Evolutionary conservation across 2,113 vertebrate genomes (phyloP).

Genomic region (Oryzias woworae): DNA sequence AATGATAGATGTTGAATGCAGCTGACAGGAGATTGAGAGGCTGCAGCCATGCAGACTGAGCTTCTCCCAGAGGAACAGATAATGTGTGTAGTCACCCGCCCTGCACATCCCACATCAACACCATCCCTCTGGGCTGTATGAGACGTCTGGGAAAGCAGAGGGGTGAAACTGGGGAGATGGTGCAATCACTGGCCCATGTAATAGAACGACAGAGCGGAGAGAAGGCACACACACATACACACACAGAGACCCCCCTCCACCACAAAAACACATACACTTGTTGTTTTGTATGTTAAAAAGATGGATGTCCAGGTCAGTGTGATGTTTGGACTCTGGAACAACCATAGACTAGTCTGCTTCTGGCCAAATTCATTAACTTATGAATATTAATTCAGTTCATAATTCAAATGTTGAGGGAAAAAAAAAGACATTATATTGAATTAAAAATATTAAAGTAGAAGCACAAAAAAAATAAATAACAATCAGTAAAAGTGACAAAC

Average conservation of each 20-base stretch:
- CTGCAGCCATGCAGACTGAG: slow-evolving; percentile 40
- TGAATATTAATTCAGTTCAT: too few relatives aligned
- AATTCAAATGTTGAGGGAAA: too few relatives aligned
- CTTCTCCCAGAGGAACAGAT: slow-evolving; percentile 63
- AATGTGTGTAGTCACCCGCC: slow-evolving; percentile 58
- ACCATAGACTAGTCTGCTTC: too few relatives aligned
- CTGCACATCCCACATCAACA: slow-evolving; percentile 55
- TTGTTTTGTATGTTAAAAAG: slow-evolving; percentile 24
- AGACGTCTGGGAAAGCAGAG: slow-evolving; percentile 70
- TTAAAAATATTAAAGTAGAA: too few relatives aligned
- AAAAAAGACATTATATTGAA: too few relatives aligned
- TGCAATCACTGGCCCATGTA: slow-evolving; percentile 75
- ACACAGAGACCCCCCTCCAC: slow-evolving; percentile 11
- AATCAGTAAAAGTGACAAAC: too few relatives aligned
- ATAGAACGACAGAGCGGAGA: slow-evolving; percentile 69
- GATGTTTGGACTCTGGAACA: too few relatives aligned
- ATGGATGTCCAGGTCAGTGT: slow-evolving; percentile 35
- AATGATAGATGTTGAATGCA: slow-evolving; percentile 45
- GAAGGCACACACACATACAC: slow-evolving; percentile 24
- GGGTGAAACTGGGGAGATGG: slow-evolving; percentile 69
- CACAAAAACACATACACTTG: slow-evolving; percentile 20
- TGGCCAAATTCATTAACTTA: too few relatives aligned
- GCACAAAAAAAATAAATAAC: too few relatives aligned
- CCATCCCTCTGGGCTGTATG: slow-evolving; percentile 67
- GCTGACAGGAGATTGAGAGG: slow-evolving; percentile 36